Conservation (phyloP, 2,113 vertebrate species). For the Coptodon bakossiorum region DNA sequence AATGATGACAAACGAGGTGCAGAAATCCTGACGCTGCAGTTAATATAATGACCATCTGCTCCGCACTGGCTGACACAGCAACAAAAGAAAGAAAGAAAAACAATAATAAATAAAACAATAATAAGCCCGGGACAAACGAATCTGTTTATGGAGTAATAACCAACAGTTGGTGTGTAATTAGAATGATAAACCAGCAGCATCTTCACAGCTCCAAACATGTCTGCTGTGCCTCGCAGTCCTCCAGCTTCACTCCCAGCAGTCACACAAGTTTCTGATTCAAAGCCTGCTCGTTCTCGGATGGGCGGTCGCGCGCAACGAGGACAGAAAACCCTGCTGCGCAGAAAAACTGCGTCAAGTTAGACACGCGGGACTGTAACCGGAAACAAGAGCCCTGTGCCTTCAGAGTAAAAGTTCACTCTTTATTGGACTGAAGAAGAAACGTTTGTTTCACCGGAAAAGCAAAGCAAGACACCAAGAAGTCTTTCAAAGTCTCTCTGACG, state of each 20-base stretch:
- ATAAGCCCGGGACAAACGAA: background rate
- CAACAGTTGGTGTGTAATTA: background rate
- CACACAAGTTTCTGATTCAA: conserved; percentile 9
- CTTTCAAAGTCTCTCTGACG: background rate
- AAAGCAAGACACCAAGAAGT: background rate
- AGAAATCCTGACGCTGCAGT: conserved; percentile 9
- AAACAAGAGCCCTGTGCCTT: background rate
- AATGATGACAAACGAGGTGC: conserved; percentile 31
- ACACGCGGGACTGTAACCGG: background rate
- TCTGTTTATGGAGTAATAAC: background rate
- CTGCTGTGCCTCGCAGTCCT: background rate
- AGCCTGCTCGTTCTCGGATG: conserved; percentile 20
- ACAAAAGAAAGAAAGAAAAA: accelerated
- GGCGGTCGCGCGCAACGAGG: conserved; percentile 22
- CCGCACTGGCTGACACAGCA: background rate
- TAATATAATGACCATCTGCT: background rate
- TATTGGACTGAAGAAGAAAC: background rate
- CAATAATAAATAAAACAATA: too few relatives aligned
- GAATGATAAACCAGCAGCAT: accelerated
- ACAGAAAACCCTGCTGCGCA: conserved; percentile 50
- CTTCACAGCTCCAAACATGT: accelerated
- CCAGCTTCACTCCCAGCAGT: background rate
- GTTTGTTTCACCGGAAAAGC: background rate
- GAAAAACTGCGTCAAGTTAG: background rate
- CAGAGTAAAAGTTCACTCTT: background rate